These are phyloP conservation scores for Cyclargus thomasi DNA, from an alignment of 1,140 invertebrate genomes.

Conservation along the genomic window DNA sequence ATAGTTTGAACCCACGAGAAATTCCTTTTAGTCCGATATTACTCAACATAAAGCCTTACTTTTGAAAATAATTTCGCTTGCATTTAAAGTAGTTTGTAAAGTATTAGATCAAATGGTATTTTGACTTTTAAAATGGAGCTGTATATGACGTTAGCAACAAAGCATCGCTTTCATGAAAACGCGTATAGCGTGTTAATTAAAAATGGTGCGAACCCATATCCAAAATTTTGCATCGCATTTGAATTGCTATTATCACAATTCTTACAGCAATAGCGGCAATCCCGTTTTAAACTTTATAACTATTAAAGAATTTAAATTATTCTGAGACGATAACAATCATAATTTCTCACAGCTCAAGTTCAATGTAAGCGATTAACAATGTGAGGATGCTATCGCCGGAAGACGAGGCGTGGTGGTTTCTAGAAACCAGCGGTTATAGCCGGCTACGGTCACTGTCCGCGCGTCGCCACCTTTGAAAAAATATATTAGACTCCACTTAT, in stretches of 20 bases:
- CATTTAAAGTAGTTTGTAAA: neutral
- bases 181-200: too few species aligned
- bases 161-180: too few species aligned
- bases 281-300: too few species aligned
- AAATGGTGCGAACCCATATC: too few species aligned
- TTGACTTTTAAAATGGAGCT: too few species aligned
- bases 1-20: neutral
- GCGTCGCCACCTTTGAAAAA: neutral
- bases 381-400: neutral
- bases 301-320: neutral
- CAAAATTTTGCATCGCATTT: too few species aligned
- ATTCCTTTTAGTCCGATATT: neutral
- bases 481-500: neutral
- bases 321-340: neutral
- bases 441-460: neutral
- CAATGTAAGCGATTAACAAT: neutral
- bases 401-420: neutral
- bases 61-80: neutral
- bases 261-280: too few species aligned
- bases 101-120: too few species aligned
- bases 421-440: neutral
- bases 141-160: too few species aligned
- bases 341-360: conserved; percentile 5
- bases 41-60: neutral
- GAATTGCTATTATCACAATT: too few species aligned